Evolutionary conservation across 2,888 invertebrate genomes (phyloP).

Genomic region (Hirtodrosophila histrioides): DNA sequence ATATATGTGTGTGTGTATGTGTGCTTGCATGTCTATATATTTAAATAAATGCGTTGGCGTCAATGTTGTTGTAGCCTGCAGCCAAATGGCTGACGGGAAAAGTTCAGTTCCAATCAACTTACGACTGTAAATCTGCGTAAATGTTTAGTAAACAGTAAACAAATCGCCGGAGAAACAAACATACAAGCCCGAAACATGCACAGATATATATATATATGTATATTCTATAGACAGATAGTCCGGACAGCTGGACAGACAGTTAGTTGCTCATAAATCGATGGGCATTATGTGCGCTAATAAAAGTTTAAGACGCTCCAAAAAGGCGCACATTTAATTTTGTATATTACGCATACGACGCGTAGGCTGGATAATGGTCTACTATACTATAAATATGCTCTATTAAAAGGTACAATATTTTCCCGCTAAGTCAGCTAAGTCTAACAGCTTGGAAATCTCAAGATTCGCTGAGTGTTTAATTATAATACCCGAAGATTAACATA

Average conservation of each 20-base stretch:
- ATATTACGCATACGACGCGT: conserved; percentile 68
- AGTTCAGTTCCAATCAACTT: conserved; percentile 62
- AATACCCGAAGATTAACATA: no score
- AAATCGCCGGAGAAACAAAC: conserved; percentile 50
- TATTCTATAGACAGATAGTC: not conserved
- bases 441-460: no score
- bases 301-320: conserved; percentile 63
- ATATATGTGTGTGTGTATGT: not conserved
- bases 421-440: conserved; percentile 15
- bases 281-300: conserved; percentile 73
- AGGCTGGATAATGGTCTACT: conserved; percentile 13
- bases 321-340: conserved; percentile 31
- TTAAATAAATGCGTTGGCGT: conserved; percentile 47
- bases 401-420: conserved; percentile 9
- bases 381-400: conserved; percentile 17
- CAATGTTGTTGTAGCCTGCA: conserved; percentile 42
- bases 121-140: conserved; percentile 70
- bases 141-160: conserved; percentile 74
- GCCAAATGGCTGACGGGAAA: conserved; percentile 28
- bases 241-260: conserved; percentile 35
- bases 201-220: not conserved
- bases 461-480: no score
- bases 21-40: conserved; percentile 10
- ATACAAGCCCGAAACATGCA: conserved; percentile 17
- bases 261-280: conserved; percentile 73